A percentile compares a stretch with the other conserved stretches of the same genome.
phyloP scores from a whole-genome alignment of 2,113 vertebrate species.

The Electrona antarctica region DNA sequence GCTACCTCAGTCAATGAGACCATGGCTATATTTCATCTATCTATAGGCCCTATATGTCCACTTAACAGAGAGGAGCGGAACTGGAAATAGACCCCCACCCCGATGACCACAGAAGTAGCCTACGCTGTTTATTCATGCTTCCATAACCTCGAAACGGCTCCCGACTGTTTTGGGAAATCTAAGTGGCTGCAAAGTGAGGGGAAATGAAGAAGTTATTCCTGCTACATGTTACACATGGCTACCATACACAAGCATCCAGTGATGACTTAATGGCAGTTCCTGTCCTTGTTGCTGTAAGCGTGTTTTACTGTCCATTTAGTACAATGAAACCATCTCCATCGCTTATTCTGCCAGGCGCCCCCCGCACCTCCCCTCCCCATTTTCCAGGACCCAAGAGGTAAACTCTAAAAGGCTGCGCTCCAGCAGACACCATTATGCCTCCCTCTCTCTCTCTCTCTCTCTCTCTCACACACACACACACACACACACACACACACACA shows the following conservation, averaged over 20 bases:
- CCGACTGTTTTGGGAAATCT: slow-evolving; percentile 46
- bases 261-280: slow-evolving; percentile 53
- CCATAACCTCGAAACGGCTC: slow-evolving; percentile 42
- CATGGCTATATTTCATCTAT: slow-evolving; percentile 18
- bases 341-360: slow-evolving; percentile 46
- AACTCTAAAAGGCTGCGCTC: slow-evolving; percentile 76
- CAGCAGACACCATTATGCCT: slow-evolving; percentile 65
- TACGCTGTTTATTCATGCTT: slow-evolving; percentile 30
- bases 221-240: slow-evolving; percentile 19
- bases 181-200: slow-evolving; percentile 42
- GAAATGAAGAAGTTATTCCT: slow-evolving; percentile 39
- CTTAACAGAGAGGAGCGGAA: background rate
- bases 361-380: slow-evolving; percentile 1
- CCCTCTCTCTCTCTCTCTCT: slow-evolving; percentile 16
- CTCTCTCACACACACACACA: slow-evolving; percentile 2
- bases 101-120: slow-evolving; percentile 42
- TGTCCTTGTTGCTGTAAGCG: slow-evolving; percentile 40
- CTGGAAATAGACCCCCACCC: slow-evolving; percentile 38
- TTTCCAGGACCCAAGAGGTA: slow-evolving; percentile 60
- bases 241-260: slow-evolving; percentile 15
- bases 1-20: slow-evolving; percentile 15
- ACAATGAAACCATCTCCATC: slow-evolving; percentile 50
- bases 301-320: slow-evolving; percentile 72
- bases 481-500: slow-evolving; percentile 1
- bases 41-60: background rate